A percentile compares a stretch with the other conserved stretches of the same genome.
These are phyloP conservation scores for Scolopax rusticola DNA, from an alignment of 2,797 vertebrate species.

Conservation along the genomic window DNA sequence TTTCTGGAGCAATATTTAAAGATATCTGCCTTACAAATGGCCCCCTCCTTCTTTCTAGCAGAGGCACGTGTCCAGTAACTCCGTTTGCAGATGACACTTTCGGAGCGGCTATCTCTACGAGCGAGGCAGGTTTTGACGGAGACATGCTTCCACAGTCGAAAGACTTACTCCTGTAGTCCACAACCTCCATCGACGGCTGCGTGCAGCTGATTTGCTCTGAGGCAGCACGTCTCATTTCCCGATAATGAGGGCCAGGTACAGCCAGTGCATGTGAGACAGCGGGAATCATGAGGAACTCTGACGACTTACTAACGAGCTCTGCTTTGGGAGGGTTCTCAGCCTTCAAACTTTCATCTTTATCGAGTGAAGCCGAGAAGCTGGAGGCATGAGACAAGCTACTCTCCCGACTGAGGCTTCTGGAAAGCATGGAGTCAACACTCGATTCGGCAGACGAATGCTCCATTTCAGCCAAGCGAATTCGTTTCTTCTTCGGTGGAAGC, in stretches of 20 bases:
- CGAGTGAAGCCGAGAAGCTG: slow-evolving; percentile 94
- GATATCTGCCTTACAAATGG: slow-evolving; percentile 96
- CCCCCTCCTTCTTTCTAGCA: slow-evolving; percentile 95
- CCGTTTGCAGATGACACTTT: slow-evolving; percentile 74
- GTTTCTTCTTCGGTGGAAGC: slow-evolving; percentile 97
- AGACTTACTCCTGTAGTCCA: slow-evolving; percentile 94
- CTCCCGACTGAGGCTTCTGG: slow-evolving; percentile 93
- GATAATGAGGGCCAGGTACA: slow-evolving; percentile 83
- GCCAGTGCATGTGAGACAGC: slow-evolving; percentile 86
- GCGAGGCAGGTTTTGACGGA: slow-evolving; percentile 79
- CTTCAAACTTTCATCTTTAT: slow-evolving; percentile 90
- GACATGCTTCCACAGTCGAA: slow-evolving; percentile 92
- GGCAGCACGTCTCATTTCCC: slow-evolving; percentile 92
- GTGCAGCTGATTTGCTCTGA: slow-evolving; percentile 94
- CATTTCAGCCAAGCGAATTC: slow-evolving; percentile 95
- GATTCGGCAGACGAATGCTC: slow-evolving; percentile 96
- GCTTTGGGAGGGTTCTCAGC: slow-evolving; percentile 86
- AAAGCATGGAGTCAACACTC: slow-evolving; percentile 92
- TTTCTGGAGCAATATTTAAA: slow-evolving; percentile 92
- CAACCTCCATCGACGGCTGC: slow-evolving; percentile 89
- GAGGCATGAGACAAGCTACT: slow-evolving; percentile 95
- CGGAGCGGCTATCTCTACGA: slow-evolving; percentile 73
- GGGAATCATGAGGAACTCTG: slow-evolving; percentile 87
- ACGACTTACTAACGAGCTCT: slow-evolving; percentile 81
- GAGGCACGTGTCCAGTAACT: slow-evolving; percentile 84